Base-by-base conservation (phyloP, 2,888 invertebrate genomes). In the Merodon equestris region DNA sequence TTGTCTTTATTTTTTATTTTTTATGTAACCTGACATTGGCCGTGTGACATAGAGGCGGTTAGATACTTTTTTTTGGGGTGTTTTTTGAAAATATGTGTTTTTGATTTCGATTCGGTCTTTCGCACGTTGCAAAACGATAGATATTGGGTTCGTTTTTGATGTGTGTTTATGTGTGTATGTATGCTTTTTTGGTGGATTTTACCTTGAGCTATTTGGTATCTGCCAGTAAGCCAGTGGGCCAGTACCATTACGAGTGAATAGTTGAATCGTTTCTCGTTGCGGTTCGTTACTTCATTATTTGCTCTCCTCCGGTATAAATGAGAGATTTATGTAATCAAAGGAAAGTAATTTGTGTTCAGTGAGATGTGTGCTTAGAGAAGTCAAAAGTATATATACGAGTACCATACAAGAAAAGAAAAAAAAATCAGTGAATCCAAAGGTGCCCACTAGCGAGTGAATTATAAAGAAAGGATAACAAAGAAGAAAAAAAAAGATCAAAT, bases 271-370 rank as follows among this genome's bases (percentile, higher is more conserved):
- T 2, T 50, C 67, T 58, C 13, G 18, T 47, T 45, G 45, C 53
- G 68, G 27, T 53, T 56, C 47, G 61, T 48, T 50, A 17, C 12
- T 54, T 38, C 17, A 44, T 42, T 47, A 34, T 50, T 38, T 19
- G 17, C 38, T 57, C 27, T 48, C 14, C 3, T 40, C 40, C 40
- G 40, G 53, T 47, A 12, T 58, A 42, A 56, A 40, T 50, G 38
- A 76, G 74, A 73, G 68, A 74, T 79, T 79, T 79, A 79, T 79
- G 74, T 74, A 79, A 79, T 74, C 79, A 74, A 58, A 74, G 68
- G 45, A 40, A 67, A 58, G 70, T 64, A 57, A 54, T 63, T 53
- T 15, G 36, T 17, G 47, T 58, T 67, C 1, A 56, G 56, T 42
- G 60, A 42, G 47, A 12, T 53, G 34, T 40, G 12, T 19, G 12